Percentiles rank a stretch among this genome's conserved stretches.
Evolutionary conservation across 1,140 invertebrate genomes (phyloP).

Genomic region (Achroia grisella): DNA sequence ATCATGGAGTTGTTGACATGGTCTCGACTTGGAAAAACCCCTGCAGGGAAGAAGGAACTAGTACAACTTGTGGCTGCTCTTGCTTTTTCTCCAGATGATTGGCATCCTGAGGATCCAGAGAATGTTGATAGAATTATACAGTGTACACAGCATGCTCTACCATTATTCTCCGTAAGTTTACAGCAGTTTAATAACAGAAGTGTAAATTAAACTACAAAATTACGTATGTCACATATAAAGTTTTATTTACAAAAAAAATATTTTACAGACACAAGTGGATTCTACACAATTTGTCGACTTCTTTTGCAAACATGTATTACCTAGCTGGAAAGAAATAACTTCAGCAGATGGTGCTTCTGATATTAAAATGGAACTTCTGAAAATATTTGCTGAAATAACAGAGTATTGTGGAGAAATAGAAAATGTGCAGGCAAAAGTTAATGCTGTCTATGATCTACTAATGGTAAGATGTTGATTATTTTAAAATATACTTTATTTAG

Average conservation of each 20-base stretch:
- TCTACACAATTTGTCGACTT: constrained; percentile 91
- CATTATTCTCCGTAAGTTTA: constrained; percentile 89
- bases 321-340: constrained; percentile 75
- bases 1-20: constrained; percentile 90
- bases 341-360: constrained; percentile 78
- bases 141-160: constrained; percentile 88
- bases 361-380: constrained; percentile 87
- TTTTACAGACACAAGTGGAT: constrained; percentile 87
- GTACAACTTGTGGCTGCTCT: constrained; percentile 89
- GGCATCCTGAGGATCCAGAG: constrained; percentile 83
- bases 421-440: constrained; percentile 82
- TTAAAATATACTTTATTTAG: constrained; percentile 2
- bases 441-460: constrained; percentile 84
- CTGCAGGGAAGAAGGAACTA: constrained; percentile 89
- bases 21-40: constrained; percentile 86
- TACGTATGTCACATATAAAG: no score
- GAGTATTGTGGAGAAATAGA: constrained; percentile 84
- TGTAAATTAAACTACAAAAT: constrained; percentile 10
- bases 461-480: constrained; percentile 77
- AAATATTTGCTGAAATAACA: constrained; percentile 90
- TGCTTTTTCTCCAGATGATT: constrained; percentile 86
- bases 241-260: no score
- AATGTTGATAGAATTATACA: constrained; percentile 87
- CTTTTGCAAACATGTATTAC: constrained; percentile 89
- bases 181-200: not conserved